Percentiles rank a stretch among this genome's conserved stretches.
phyloP scores from a whole-genome alignment of 2,888 invertebrate genomes.

The Podotricha telesiphe region DNA sequence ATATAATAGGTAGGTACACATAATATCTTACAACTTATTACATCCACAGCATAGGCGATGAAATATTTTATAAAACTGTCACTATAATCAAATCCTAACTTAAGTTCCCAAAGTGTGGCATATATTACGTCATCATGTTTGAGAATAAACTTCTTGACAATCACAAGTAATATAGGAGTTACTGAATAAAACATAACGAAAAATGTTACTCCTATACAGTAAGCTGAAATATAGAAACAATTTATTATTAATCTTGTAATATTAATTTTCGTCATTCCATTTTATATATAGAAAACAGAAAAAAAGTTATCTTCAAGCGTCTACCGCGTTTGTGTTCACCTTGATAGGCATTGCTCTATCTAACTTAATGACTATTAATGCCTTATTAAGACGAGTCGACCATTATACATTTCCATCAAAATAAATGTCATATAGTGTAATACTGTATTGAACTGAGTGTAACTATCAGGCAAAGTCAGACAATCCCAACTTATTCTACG shows the following conservation, averaged over 20 bases:
- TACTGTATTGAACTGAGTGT: no score
- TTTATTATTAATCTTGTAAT: not conserved
- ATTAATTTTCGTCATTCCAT: no score
- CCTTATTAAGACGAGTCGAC: not conserved
- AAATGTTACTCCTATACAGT: conserved; percentile 19
- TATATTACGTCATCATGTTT: conserved; percentile 29
- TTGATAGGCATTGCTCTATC: no score
- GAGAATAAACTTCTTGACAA: conserved; percentile 35
- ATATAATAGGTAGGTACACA: not conserved
- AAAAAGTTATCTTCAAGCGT: not conserved
- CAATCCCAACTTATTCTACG: no score
- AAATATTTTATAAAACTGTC: conserved; percentile 40
- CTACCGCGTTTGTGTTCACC: no score
- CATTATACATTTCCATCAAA: no score
- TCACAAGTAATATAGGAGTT: conserved; percentile 29
- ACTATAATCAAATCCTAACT: conserved; percentile 42
- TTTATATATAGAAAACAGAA: not conserved
- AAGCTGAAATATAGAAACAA: conserved; percentile 35
- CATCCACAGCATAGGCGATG: conserved; percentile 36
- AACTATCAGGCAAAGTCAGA: no score
- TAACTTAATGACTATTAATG: not conserved
- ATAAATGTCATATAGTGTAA: no score
- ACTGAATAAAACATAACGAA: conserved; percentile 30
- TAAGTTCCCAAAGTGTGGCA: conserved; percentile 30
- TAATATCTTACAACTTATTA: conserved; percentile 31